Conservation (phyloP, 53 echinoderm and acorn worm species). For the Zoroaster sp. region DNA sequence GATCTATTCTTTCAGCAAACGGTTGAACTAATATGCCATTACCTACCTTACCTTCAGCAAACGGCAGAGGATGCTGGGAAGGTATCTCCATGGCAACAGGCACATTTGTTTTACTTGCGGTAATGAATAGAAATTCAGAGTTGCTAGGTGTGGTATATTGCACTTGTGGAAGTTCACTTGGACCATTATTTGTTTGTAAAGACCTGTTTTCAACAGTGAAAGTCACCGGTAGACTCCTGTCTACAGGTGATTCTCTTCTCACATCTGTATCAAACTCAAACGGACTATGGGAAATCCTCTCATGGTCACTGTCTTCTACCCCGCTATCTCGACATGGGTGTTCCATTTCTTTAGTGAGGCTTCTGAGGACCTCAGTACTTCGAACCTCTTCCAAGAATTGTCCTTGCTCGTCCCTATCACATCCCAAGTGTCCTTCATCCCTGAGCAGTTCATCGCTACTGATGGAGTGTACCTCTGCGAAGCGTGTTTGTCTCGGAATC, state of each 20-base stretch:
- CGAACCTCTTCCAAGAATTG: neutral
- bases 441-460: neutral
- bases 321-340: neutral
- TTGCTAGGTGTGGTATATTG: neutral
- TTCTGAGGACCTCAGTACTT: neutral
- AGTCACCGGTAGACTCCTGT: neutral
- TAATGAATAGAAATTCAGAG: neutral
- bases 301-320: neutral
- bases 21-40: neutral
- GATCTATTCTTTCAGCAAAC: too few relatives aligned
- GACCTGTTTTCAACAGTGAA: neutral
- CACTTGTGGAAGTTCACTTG: neutral
- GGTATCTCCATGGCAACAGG: neutral
- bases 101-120: neutral
- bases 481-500: too few relatives aligned
- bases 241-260: neutral
- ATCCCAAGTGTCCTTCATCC: neutral
- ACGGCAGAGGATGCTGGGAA: conserved; percentile 7
- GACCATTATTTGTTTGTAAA: neutral
- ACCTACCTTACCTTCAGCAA: neutral
- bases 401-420: neutral
- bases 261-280: neutral
- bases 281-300: neutral
- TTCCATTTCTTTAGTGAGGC: neutral
- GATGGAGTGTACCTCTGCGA: neutral